A percentile compares a stretch with the other conserved stretches of the same genome.
Evolutionary conservation across 2,888 invertebrate species (phyloP).

Genomic region (Monoplex corrugatus): DNA sequence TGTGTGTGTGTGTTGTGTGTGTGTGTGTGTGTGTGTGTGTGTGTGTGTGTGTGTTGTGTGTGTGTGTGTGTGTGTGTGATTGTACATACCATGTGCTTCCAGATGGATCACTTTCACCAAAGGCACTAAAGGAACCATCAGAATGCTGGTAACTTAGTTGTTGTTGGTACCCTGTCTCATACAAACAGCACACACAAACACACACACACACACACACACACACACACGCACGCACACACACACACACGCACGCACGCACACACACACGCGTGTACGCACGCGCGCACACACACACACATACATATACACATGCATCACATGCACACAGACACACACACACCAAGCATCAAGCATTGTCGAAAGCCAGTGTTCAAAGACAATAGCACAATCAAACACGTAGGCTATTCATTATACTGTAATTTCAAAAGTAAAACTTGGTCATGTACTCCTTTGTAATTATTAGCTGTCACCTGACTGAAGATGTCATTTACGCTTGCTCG

Average conservation of each 20-base stretch:
- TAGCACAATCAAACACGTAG: too few species aligned
- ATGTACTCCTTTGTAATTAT: too few species aligned
- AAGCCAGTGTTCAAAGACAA: too few species aligned
- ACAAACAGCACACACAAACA: not conserved
- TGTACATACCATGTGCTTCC: not conserved
- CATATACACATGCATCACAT: too few species aligned
- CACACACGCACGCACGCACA: not conserved
- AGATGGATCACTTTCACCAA: slow-evolving; percentile 86
- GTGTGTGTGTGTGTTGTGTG: too few species aligned
- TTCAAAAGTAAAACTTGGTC: too few species aligned
- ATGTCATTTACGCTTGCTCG: too few species aligned
- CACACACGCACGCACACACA: not conserved
- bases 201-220: not conserved
- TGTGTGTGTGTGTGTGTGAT: not conserved
- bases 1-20: not conserved
- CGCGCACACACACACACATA: not conserved
- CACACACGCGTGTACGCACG: not conserved
- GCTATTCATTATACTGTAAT: too few species aligned
- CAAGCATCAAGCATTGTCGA: too few species aligned
- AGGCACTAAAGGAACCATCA: slow-evolving; percentile 95
- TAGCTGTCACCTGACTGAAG: too few species aligned
- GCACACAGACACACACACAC: too few species aligned
- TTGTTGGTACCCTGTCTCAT: slow-evolving; percentile 90
- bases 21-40: not conserved
- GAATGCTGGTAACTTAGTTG: slow-evolving; percentile 91